Base-by-base conservation (phyloP, 2,113 vertebrate species). In the Lamprotornis superbus region DNA sequence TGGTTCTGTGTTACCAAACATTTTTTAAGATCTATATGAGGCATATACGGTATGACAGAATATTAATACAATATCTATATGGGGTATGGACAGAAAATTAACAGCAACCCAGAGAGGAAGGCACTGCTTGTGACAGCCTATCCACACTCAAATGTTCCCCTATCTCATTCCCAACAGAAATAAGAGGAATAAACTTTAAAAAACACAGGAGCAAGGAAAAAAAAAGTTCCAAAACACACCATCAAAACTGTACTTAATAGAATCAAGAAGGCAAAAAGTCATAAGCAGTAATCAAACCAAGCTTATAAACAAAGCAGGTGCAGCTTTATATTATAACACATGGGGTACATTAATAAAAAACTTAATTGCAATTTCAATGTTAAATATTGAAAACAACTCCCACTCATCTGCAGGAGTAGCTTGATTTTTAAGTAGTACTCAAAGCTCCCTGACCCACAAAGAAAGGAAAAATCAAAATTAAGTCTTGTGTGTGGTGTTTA, bases 261-360 rank as follows among this genome's bases (percentile, higher is more conserved):
- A 83, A 83, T 60, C 31, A 52, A 46, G 39, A 53, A 61, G 44
- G 39, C 47, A 60, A 37, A 40, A 75, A 84, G 44, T 33, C 55
- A 24, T n/a, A 61, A 37, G 50, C 37, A 87, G 37, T 84, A 82
- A 91, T 57, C 56, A 90, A 87, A 35, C 31, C 49, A 37, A 90
- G n/a, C 13, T 78, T 92, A 75, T 31, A 85, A 87, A 90, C 42
- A 94, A 90, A 79, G 39, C 30, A 22, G 22, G 37, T 53, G 74
- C 35, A 92, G 57, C 56, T 87, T 67, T 46, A 53, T 2, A 2
- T 59, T 64, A 4, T 9, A 93, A 59, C 44, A 90, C 42, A 70
- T 23, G 25, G 28, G 31, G 22, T 28, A 12, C 8, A n/a, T 31
- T 21, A 87, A 60, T 64, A 64, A 52, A 73, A 89, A 86, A 56